Base-by-base conservation (phyloP, 2,797 vertebrate genomes). In the Acanthiza pusilla region DNA sequence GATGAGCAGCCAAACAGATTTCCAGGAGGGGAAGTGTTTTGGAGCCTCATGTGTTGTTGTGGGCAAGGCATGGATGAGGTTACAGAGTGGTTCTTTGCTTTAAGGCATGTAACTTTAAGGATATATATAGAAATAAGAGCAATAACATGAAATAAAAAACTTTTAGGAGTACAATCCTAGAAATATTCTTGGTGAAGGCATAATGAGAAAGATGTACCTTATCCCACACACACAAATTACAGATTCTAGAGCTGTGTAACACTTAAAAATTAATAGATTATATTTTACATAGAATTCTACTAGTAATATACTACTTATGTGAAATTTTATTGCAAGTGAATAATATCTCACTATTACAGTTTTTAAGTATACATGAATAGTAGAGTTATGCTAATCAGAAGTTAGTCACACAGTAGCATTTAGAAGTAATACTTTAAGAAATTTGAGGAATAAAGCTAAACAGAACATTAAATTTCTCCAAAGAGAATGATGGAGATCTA, bases 381-480 rank as follows among this genome's bases (percentile, higher is more conserved):
- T 80, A 77, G 82, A 78, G 30, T 73, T 77, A 38, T 71, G 54
- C 54, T 91, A 73, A 81, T 84, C 62, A 89, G 55, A 88, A 86
- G 26, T 87, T 85, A 78, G 63, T 60, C 48, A 40, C 30, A 51
- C 23, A 72, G 45, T 50, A 65, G 26, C 7, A 15, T 86, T 91
- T 76, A 71, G 74, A 92, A 93, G 50, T 63, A 78, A 66, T 42
- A 47, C 45, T 92, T 72, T 26, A 53, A 67, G 34, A 87, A 42
- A 78, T 94, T 78, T 70, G 71, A 93, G 70, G 73, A 90, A 60
- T 76, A 86, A 74, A 85, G 32, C 42, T 74, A 62, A 92, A 75
- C 34, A 85, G 84, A 85, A 94, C 54, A 91, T 91, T 93, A 85
- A 65, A 91, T 94, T 92, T 92, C 61, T 92, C 65, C 38, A 73